A percentile compares a stretch with the other conserved stretches of the same genome.
phyloP scores from a whole-genome alignment of 2,888 invertebrate species.

The Habroteleia sp. region DNA sequence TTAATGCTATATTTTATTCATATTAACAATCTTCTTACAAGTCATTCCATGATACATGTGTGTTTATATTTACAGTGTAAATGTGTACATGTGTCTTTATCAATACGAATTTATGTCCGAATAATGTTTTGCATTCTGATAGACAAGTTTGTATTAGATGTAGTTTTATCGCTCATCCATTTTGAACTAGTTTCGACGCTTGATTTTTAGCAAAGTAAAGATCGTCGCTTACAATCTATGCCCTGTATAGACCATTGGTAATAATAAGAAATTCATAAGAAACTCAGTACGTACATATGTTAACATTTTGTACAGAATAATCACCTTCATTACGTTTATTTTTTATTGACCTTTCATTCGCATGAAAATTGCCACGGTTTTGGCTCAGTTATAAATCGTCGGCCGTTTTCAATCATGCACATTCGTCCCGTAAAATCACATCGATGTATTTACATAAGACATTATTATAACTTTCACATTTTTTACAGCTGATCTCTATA shows the following conservation, averaged over 20 bases:
- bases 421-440: conserved; percentile 50
- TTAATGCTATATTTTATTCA: conserved; percentile 75
- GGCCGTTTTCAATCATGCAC: conserved; percentile 62
- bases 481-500: conserved; percentile 55
- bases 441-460: conserved; percentile 61
- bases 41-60: conserved; percentile 62
- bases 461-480: conserved; percentile 61
- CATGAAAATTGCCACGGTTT: conserved; percentile 67
- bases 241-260: conserved; percentile 80
- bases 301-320: conserved; percentile 41
- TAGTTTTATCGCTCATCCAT: conserved; percentile 38
- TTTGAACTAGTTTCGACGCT: conserved; percentile 61
- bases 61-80: conserved; percentile 53
- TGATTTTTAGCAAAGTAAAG: conserved; percentile 70
- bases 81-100: conserved; percentile 56
- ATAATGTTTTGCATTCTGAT: conserved; percentile 69
- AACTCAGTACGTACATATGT: conserved; percentile 52
- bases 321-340: conserved; percentile 33
- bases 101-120: conserved; percentile 62
- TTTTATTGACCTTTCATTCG: conserved; percentile 46
- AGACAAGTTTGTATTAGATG: conserved; percentile 60
- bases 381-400: conserved; percentile 66
- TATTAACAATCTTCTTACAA: conserved; percentile 71
- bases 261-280: conserved; percentile 75
- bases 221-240: conserved; percentile 77